These are phyloP conservation scores for Balanococcus diminutus DNA, from an alignment of 2,888 invertebrate genomes.

Conservation along the genomic window DNA sequence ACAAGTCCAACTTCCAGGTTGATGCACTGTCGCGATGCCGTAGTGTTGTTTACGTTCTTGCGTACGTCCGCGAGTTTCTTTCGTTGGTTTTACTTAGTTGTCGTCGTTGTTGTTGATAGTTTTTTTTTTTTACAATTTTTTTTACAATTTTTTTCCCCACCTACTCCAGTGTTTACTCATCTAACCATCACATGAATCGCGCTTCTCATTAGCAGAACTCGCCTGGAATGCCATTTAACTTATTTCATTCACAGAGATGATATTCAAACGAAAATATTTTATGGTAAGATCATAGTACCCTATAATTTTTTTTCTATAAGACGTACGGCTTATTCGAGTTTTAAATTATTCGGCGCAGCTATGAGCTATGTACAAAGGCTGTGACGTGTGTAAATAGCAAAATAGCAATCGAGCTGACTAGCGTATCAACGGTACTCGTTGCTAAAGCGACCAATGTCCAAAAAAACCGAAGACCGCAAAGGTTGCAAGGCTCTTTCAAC, in stretches of 20 bases:
- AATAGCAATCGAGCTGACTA: too few relatives aligned
- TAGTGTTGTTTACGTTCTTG: background rate
- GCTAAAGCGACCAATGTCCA: too few relatives aligned
- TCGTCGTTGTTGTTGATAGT: too few relatives aligned
- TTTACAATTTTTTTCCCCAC: background rate
- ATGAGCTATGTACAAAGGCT: too few relatives aligned
- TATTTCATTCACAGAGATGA: slow-evolving; percentile 20
- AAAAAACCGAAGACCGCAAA: too few relatives aligned
- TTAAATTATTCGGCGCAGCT: too few relatives aligned
- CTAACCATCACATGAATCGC: slow-evolving; percentile 36
- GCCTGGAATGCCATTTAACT: slow-evolving; percentile 49
- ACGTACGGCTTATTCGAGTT: too few relatives aligned
- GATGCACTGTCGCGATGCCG: slow-evolving; percentile 51
- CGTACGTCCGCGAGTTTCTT: background rate
- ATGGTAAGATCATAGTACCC: slow-evolving; percentile 47
- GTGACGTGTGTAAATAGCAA: too few relatives aligned
- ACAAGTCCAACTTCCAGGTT: slow-evolving; percentile 43
- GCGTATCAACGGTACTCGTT: too few relatives aligned
- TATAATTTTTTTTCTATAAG: too few relatives aligned
- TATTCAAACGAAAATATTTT: slow-evolving; percentile 53
- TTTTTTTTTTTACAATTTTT: background rate
- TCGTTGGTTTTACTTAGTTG: background rate
- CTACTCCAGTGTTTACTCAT: too few relatives aligned
- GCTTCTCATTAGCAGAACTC: slow-evolving; percentile 11
- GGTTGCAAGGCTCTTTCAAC: too few relatives aligned